A percentile compares a stretch with the other conserved stretches of the same genome.
Evolutionary conservation across 2,113 vertebrate genomes (phyloP).

Genomic region (Aspidoscelis tigris): DNA sequence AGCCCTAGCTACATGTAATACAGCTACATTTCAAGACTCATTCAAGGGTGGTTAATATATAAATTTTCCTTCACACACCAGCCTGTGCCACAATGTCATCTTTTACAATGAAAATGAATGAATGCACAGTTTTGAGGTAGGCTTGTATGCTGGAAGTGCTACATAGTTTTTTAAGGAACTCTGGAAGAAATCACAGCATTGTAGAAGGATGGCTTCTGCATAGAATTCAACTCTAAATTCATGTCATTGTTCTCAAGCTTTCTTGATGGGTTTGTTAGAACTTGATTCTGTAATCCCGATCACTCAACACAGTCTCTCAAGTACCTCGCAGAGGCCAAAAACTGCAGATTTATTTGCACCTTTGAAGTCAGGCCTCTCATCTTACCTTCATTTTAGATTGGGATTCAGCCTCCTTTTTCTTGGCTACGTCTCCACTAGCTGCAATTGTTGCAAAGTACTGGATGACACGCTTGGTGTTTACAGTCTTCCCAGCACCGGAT

Average conservation of each 20-base stretch:
- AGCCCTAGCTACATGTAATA: background rate
- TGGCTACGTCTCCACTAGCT: constrained; percentile 65
- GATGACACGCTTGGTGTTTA: constrained; percentile 76
- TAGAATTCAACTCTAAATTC: background rate
- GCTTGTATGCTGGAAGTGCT: background rate
- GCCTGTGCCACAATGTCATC: background rate
- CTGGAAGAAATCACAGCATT: background rate
- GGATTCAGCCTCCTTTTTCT: constrained; percentile 63
- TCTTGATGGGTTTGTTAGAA: too few species aligned
- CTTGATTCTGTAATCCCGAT: background rate
- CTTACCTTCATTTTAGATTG: constrained; percentile 64
- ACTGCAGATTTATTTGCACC: background rate
- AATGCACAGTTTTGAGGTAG: background rate
- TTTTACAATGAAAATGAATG: background rate
- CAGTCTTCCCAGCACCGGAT: constrained; percentile 77
- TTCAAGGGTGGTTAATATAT: background rate
- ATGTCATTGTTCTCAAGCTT: too few species aligned
- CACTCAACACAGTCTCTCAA: background rate
- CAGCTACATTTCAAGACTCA: background rate
- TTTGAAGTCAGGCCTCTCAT: background rate
- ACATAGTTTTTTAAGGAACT: background rate
- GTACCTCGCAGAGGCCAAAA: background rate
- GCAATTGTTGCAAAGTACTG: constrained; percentile 78
- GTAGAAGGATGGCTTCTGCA: background rate
- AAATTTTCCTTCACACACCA: background rate